Base-by-base conservation (phyloP, 2,888 invertebrate genomes). In the Eupeodes latifasciatus region DNA sequence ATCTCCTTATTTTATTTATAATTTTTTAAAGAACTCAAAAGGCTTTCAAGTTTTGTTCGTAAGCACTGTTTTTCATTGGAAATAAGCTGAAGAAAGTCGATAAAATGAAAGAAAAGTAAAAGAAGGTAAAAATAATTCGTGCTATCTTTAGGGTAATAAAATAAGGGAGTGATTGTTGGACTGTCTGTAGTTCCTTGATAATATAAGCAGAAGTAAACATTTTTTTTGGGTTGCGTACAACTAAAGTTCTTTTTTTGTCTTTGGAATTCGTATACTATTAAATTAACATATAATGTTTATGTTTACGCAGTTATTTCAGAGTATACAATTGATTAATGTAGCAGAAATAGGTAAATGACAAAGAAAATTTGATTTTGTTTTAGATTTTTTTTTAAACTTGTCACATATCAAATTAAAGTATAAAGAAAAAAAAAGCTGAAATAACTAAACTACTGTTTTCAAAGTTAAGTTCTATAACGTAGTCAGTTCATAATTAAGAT, bases 141-240 rank as follows among this genome's bases (percentile, higher is more conserved):
- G 49, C 51, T 51, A 67, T 49, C 67, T 34, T 40, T n/a, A 10
- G 27, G 67, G 27, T 16, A 67, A 67, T 67, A 67, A 67, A 67
- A 67, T 67, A 67, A 49, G 34, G 51, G 67, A 67, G 67, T 67
- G 51, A 67, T 67, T 67, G 51, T 34, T 49, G 49, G 67, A 67
- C 34, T n/a, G 67, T 51, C 34, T n/a, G 67, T 51, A 67, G 51
- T 67, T 67, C 27, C 67, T 67, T 36, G 67, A 67, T 49, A 67
- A 67, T 36, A 51, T 67, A 51, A 67, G 67, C 67, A 67, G 51
- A 51, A 67, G 51, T 51, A 67, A 67, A 67, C 51, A 66, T 49
- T 66, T 49, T 34, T 66, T 66, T 66, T 19, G 16, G 27, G 27
- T 19, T 49, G 27, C 0, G 14, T 49, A 49, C 27, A 51, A 36